phyloP scores from a whole-genome alignment of 2,113 vertebrate species.

The Petromus typicus region DNA sequence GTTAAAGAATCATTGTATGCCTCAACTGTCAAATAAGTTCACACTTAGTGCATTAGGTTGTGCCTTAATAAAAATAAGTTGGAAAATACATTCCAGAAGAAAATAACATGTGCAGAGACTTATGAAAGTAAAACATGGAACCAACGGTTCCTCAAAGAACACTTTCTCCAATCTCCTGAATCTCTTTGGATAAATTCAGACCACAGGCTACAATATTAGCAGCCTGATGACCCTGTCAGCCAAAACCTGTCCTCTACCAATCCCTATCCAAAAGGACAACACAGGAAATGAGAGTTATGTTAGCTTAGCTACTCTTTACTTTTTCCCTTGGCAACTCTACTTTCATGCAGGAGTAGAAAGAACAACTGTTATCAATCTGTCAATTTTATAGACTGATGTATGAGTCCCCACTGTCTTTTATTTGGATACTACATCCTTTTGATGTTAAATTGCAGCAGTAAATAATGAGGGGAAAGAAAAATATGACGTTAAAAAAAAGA shows the following conservation, averaged over 20 bases:
- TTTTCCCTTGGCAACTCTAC: background rate
- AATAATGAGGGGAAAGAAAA: too few relatives aligned
- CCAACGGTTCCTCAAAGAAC: background rate
- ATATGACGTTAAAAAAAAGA: too few relatives aligned
- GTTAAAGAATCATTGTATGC: background rate
- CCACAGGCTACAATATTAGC: background rate
- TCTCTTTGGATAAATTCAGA: slow-evolving; percentile 5
- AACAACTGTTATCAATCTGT: background rate
- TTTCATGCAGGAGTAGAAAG: slow-evolving; percentile 6
- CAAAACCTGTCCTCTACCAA: background rate
- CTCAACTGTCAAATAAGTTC: background rate
- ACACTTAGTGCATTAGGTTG: background rate
- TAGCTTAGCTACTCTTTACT: background rate
- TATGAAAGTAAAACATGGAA: slow-evolving; percentile 4
- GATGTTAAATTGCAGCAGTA: slow-evolving; percentile 27
- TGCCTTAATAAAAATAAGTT: slow-evolving; percentile 39
- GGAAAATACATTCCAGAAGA: slow-evolving; percentile 36
- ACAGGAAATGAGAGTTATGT: background rate
- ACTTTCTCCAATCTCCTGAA: background rate
- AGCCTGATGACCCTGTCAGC: background rate
- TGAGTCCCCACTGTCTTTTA: background rate
- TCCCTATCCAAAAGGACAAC: background rate
- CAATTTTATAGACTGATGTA: background rate
- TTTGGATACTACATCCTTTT: background rate
- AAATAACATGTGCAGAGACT: background rate